phyloP scores from a whole-genome alignment of 2,797 vertebrate species.

The Parambassis ranga region DNA sequence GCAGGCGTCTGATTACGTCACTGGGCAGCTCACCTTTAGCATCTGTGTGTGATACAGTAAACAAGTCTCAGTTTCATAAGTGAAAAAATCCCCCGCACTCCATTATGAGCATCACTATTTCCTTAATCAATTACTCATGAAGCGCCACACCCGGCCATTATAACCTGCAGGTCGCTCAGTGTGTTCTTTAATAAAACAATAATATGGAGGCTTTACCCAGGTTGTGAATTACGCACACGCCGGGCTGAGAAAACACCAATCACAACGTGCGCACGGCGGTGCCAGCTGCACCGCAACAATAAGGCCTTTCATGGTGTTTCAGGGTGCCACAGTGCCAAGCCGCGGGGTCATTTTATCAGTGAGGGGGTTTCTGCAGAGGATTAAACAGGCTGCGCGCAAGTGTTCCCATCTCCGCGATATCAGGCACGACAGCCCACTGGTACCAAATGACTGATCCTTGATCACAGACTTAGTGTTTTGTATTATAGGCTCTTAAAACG shows the following conservation, averaged over 20 bases:
- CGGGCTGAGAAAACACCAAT: conserved; percentile 36
- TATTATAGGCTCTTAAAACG: background rate
- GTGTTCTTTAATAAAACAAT: background rate
- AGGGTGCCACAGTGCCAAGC: conserved; percentile 59
- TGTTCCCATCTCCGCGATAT: conserved; percentile 1
- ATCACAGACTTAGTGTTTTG: background rate
- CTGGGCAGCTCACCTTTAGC: background rate
- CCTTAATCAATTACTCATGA: conserved; percentile 66
- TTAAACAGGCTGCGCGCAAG: conserved; percentile 32
- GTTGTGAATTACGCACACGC: conserved; percentile 35
- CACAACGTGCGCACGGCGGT: conserved; percentile 41
- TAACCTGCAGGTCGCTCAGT: background rate
- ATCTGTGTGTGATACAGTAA: no score
- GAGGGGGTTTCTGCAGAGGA: conserved; percentile 39
- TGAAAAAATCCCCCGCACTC: background rate
- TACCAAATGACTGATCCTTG: background rate
- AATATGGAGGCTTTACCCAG: background rate
- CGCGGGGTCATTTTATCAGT: conserved; percentile 30
- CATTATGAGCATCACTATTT: conserved; percentile 6
- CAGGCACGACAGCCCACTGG: background rate
- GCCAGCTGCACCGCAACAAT: conserved; percentile 76
- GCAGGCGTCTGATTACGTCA: background rate
- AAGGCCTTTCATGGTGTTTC: conserved; percentile 65
- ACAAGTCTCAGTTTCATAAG: background rate
- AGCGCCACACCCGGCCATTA: conserved; percentile 44